Percentiles rank a stretch among this genome's conserved stretches.
Evolutionary conservation across 2,797 vertebrate genomes (phyloP).

Genomic region (Peromyscus eremicus): DNA sequence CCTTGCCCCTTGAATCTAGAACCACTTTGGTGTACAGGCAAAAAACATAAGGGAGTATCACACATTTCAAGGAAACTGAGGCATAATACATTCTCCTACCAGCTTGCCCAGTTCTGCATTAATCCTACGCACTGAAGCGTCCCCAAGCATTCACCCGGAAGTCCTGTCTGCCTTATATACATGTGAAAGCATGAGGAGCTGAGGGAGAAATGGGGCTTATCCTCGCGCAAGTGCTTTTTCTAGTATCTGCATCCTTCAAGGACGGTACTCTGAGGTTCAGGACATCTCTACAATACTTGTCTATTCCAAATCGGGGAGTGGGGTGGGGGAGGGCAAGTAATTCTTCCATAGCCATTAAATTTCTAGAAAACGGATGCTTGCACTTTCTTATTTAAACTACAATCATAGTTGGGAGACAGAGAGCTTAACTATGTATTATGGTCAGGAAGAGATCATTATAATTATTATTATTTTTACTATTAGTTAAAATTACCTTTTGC

Average conservation of each 20-base stretch:
- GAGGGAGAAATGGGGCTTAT: neutral
- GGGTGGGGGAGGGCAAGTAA: neutral
- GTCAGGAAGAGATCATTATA: constrained; percentile 4
- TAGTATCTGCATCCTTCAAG: neutral
- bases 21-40: neutral
- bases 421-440: neutral
- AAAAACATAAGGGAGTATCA: neutral
- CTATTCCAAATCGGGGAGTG: neutral
- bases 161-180: neutral
- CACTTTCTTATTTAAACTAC: neutral
- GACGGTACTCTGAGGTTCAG: neutral
- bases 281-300: neutral
- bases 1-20: constrained; percentile 10
- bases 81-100: neutral
- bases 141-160: constrained; percentile 50
- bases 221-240: neutral
- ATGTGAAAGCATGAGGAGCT: neutral
- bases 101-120: constrained; percentile 26
- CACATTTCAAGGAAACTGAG: constrained; percentile 14
- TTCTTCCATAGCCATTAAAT: neutral
- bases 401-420: constrained; percentile 10
- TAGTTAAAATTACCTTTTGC: neutral
- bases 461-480: neutral
- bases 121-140: neutral
- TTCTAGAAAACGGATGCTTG: constrained; percentile 36